Conservation (phyloP, 1,140 invertebrate genomes). For the Brachionus rotundiformis region DNA sequence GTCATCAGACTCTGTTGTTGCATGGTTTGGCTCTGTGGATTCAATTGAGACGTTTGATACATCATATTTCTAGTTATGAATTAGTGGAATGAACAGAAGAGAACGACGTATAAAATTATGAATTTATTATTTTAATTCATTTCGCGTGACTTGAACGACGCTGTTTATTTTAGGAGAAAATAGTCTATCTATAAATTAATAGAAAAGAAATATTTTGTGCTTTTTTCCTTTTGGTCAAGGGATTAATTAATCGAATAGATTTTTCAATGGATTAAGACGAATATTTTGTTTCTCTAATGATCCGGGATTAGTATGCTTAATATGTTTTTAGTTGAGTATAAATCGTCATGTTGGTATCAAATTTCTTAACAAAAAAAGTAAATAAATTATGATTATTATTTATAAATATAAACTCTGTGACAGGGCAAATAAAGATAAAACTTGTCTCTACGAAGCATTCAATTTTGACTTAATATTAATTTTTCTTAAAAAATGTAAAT, state of each 20-base stretch:
- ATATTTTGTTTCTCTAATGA: conserved; percentile 14
- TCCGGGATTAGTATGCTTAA: not conserved
- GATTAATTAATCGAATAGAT: conserved; percentile 31
- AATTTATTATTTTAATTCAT: conserved; percentile 50
- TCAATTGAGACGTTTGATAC: conserved; percentile 31
- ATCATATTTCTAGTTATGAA: not conserved
- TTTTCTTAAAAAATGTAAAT: too few species aligned
- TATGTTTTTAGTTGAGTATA: not conserved
- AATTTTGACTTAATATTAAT: conserved; percentile 2
- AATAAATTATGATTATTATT: not conserved
- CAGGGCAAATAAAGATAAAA: not conserved
- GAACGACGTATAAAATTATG: not conserved
- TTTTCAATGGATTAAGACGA: conserved; percentile 10
- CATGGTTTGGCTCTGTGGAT: not conserved
- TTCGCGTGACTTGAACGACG: conserved; percentile 44
- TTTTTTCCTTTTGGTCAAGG: not conserved
- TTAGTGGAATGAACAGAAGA: conserved; percentile 23
- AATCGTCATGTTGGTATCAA: conserved; percentile 23
- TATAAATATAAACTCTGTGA: not conserved
- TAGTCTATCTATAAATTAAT: conserved; percentile 8
- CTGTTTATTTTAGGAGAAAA: conserved; percentile 9
- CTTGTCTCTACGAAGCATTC: not conserved
- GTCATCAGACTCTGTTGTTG: not conserved
- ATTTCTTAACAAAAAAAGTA: not conserved
- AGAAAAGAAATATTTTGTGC: not conserved